Base-by-base conservation (phyloP, 1,140 invertebrate species). In the Magallana angulata region DNA sequence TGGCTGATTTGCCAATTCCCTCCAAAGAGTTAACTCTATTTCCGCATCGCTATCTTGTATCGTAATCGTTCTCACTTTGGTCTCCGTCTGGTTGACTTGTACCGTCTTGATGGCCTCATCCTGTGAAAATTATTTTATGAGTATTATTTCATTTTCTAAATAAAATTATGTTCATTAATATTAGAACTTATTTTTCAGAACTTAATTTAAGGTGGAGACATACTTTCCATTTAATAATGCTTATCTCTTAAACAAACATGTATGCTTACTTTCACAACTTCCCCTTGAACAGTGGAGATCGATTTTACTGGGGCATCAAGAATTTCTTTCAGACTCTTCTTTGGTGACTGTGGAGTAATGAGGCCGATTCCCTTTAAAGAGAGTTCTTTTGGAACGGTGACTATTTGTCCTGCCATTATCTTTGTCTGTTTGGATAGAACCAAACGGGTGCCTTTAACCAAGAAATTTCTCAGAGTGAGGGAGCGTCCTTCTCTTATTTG, bases 391-490 rank as follows among this genome's bases (percentile, higher is more conserved):
- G 60, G 60, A 16, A 64, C 60, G 11, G 60, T 7, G 1, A 64
- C 60, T 6, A 18, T 18, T 18, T 64, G 60, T n/a, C 60, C 60
- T 4, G 60, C 60, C 60, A 64, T 64, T 1, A 64, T 64, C 18
- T 64, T 64, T 16, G 60, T n/a, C 14, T 64, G 60, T 18, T 16
- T 64, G 1, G 60, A 64, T 7, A 64, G 14, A 18, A 64, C 14
- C 6, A 64, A 7, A 16, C 60, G 11, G 16, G 7, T 64, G 14
- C 60, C 60, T 64, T 64, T 64, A 4, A 71, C 18, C 3, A 71
- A 6, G 18, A 84, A 84, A 64, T 84, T 64, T 11, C 83, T 84
- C 3, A 84, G 14, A 1, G 30, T 12, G 36, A 84, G 58, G n/a
- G 18, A 62, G 18, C 56, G 24, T 14, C 83, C 83, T 62, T 84